Base-by-base conservation (phyloP, 2,888 invertebrate species). In the Calameuta pallipes region DNA sequence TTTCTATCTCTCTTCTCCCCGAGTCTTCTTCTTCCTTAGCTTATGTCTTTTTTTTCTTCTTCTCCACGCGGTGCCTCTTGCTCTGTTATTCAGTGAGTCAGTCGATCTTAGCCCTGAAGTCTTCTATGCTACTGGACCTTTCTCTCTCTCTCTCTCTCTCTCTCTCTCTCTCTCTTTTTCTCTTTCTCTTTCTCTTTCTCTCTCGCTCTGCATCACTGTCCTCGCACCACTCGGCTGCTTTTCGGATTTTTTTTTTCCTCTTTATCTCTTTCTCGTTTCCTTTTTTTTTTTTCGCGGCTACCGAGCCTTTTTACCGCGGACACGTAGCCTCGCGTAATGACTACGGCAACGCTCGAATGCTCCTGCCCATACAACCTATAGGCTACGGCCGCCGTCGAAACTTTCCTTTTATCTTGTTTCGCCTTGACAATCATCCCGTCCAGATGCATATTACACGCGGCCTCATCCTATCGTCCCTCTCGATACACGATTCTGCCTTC, bases 291-390 rank as follows among this genome's bases (percentile, higher is more conserved):
- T 79, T 77, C 74, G 69, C 80, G 81, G 85, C 81, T 84, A 85
- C 83, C 83, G 81, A 85, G 86, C 82, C 87, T 85, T 87, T 71
- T 87, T 86, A 87, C 87, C 87, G 85, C 86, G 86, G 83, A 87
- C 88, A 88, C 88, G 88, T 87, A 87, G 84, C 78, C 82, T 78
- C 80, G 76, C 82, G 83, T 85, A 85, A 85, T 85, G 83, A 84
- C 84, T 83, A 77, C 80, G 82, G 88, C 86, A 87, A 88, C 87
- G 87, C 84, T 87, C 81, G 82, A 85, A 79, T 87, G 87, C 86
- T 82, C 82, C 81, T 83, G 83, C 73, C 82, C 82, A 80, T 80
- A 81, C 79, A 82, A 80, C 56, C 56, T 56, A 56, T 56, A 56
- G 56, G 56, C 23, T 56, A 56, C 56, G 56, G 56, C 23, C 56